A percentile compares a stretch with the other conserved stretches of the same genome.
phyloP scores from a whole-genome alignment of 2,888 invertebrate species.

The Omphaloscelis lunosa region DNA sequence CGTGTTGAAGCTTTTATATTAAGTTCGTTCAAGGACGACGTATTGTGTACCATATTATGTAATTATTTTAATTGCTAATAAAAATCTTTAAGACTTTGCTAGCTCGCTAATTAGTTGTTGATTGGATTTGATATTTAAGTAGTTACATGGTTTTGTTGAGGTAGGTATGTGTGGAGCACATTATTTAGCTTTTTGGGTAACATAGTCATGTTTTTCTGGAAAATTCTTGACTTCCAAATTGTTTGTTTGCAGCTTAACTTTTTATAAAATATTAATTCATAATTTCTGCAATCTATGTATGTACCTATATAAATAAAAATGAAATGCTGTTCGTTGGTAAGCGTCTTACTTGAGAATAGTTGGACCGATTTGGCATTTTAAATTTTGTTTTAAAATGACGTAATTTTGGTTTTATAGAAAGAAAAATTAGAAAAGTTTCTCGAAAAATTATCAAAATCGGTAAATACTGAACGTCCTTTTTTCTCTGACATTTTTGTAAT shows the following conservation, averaged over 20 bases:
- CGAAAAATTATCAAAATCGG: neutral
- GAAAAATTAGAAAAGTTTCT: neutral
- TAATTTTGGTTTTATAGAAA: neutral
- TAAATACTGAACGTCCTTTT: no score
- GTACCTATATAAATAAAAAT: neutral
- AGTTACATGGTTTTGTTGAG: neutral
- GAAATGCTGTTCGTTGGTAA: neutral
- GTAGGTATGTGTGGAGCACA: neutral
- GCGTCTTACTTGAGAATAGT: neutral
- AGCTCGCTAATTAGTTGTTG: slow-evolving; percentile 27
- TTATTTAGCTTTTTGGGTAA: neutral
- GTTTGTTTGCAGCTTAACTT: neutral
- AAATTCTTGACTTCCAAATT: neutral
- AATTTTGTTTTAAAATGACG: neutral
- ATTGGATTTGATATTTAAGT: slow-evolving; percentile 21
- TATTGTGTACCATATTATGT: slow-evolving; percentile 27
- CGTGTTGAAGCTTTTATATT: slow-evolving; percentile 39
- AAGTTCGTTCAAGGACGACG: slow-evolving; percentile 54
- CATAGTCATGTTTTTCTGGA: neutral
- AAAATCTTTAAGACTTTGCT: slow-evolving; percentile 26
- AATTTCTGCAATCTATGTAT: neutral
- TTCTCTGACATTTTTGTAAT: neutral
- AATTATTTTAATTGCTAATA: slow-evolving; percentile 58
- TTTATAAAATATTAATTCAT: neutral
- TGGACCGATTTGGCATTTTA: no score